A percentile compares a stretch with the other conserved stretches of the same genome.
Conservation (phyloP, 1,140 invertebrate species). For the Apis cerana region DNA sequence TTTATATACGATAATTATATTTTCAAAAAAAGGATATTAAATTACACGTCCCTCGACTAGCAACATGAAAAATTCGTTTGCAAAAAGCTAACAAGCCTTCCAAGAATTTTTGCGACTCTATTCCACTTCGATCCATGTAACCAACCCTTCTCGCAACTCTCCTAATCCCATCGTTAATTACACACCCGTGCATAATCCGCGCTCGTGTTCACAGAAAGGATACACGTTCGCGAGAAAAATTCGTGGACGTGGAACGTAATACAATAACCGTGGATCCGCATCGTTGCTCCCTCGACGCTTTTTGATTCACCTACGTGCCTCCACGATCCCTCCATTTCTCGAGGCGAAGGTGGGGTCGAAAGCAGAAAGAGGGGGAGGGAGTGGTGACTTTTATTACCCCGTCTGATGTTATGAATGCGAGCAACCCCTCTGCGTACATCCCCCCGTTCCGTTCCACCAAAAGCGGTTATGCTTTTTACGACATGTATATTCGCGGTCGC, state of each 20-base stretch:
- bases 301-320: conserved; percentile 65
- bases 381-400: conserved; percentile 70
- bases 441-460: conserved; percentile 35
- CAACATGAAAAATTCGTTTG: background rate
- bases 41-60: no score
- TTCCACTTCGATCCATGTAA: background rate
- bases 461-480: conserved; percentile 66
- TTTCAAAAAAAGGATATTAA: no score
- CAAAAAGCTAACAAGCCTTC: background rate
- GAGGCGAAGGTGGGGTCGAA: conserved; percentile 43
- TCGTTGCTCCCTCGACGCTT: conserved; percentile 47
- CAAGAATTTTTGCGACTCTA: background rate
- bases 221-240: conserved; percentile 13
- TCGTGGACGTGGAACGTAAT: background rate
- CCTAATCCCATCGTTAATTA: conserved; percentile 7
- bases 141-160: background rate
- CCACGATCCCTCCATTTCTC: conserved; percentile 41
- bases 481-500: conserved; percentile 64
- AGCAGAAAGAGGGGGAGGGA: conserved; percentile 48
- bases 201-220: background rate
- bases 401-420: conserved; percentile 71
- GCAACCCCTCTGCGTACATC: conserved; percentile 55
- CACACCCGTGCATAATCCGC: background rate
- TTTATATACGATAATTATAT: no score
- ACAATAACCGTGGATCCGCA: conserved; percentile 41